Base-by-base conservation (phyloP, 92 coral and sea anemone genomes). In the Palythoa heliodiscus region DNA sequence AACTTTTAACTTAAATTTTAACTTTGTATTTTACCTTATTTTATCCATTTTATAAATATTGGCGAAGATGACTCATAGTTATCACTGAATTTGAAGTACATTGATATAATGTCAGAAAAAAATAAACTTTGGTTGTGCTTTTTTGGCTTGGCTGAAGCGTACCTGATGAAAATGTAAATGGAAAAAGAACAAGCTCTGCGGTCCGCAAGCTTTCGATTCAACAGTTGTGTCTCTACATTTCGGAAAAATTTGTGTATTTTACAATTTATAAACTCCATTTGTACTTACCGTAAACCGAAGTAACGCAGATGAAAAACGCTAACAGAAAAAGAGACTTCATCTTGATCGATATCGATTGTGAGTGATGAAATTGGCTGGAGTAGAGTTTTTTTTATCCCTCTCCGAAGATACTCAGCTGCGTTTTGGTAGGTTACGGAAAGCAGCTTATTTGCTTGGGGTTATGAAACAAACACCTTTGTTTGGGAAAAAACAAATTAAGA, bases 401-500 rank as follows among this genome's bases (percentile, higher is more conserved):
- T 38, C 10, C 15, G 5, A n/a, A 16, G 13, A 40, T 38, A 58
- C 61, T 61, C 83, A 79, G 83, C 73, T 79, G 73, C 2, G 17
- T 20, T 38, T 20, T 10, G 48, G 14, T 64, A n/a, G 5, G 57
- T 79, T 50, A 43, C 37, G 19, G 54, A 20, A 63, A 64, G 16
- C 25, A 12, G 39, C 63, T 14, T 79, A 52, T 64, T 47, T 64
- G 60, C 12, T 79, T 54, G 19, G 83, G 55, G 61, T 79, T 40
- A 63, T 39, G 39, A 40, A 79, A 63, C n/a, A 40, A 40, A 40
- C 83, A 79, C 72, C 73, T 63, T 79, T 79, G 47, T 75, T 75
- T 22, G 7, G n/a, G 11, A 37, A 64, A 79, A 63, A 61, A 14
- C 53, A 19, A 79, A 19, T 61, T 63, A 79, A 39, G 14, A 25